Conservation (phyloP, 2,797 vertebrate species). For the Anguilla marmorata region DNA sequence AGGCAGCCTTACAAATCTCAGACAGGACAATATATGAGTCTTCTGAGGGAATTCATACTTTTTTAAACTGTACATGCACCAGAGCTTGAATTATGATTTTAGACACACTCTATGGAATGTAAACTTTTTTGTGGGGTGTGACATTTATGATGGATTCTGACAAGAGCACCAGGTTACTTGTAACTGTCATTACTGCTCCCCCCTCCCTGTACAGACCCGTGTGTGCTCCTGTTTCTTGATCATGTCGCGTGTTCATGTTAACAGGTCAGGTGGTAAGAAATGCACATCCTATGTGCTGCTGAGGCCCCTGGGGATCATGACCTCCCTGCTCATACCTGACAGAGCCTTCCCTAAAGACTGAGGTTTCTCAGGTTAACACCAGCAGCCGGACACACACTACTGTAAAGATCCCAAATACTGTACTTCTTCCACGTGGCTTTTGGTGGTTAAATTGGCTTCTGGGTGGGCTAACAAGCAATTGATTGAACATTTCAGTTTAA, state of each 20-base stretch:
- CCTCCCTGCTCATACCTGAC: neutral
- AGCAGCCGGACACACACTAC: neutral
- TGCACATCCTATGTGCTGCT: neutral
- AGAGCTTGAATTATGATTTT: neutral
- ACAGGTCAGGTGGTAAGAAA: neutral
- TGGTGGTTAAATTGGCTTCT: no score
- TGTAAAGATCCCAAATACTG: neutral
- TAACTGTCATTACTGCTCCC: neutral
- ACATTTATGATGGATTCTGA: neutral
- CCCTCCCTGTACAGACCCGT: neutral
- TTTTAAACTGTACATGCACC: neutral
- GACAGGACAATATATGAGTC: neutral
- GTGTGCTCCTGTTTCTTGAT: neutral
- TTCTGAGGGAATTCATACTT: neutral
- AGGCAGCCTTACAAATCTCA: neutral
- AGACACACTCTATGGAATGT: neutral
- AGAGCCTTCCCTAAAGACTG: neutral
- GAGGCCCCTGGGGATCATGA: neutral
- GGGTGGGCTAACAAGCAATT: no score
- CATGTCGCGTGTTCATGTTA: constrained; percentile 9
- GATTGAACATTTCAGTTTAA: no score
- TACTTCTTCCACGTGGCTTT: no score
- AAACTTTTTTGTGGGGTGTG: neutral
- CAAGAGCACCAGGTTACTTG: neutral
- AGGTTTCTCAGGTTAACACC: neutral